Percentiles rank a stretch among this genome's conserved stretches.
Conservation (phyloP, 2,888 invertebrate genomes). For the Dendrolimus pini region DNA sequence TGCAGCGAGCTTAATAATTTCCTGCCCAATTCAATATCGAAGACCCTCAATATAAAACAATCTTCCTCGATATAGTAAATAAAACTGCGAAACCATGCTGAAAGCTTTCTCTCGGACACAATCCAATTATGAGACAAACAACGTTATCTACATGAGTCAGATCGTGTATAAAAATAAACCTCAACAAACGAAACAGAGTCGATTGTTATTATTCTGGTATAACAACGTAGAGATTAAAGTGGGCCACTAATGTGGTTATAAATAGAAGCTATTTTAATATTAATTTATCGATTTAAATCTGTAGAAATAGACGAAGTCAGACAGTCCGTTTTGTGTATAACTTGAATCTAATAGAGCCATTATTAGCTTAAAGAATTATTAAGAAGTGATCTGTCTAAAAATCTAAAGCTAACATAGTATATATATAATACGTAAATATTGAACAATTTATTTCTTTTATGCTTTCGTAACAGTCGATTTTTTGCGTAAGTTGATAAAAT, state of each 20-base stretch:
- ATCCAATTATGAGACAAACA: not conserved
- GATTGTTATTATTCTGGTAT: not conserved
- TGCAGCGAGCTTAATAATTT: too few species aligned
- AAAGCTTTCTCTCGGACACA: not conserved
- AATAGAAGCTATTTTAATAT: not conserved
- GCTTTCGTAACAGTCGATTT: too few species aligned
- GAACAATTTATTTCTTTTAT: too few species aligned
- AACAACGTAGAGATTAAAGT: not conserved
- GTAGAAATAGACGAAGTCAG: too few species aligned
- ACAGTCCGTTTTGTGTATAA: too few species aligned
- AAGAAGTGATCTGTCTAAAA: too few species aligned
- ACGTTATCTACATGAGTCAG: not conserved
- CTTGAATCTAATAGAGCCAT: too few species aligned
- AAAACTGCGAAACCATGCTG: not conserved
- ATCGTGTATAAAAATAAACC: not conserved
- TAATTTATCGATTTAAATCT: too few species aligned
- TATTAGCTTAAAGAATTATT: too few species aligned
- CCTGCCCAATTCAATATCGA: not conserved
- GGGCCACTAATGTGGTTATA: not conserved
- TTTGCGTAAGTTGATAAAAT: too few species aligned
- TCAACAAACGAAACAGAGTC: not conserved
- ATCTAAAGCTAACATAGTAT: too few species aligned
- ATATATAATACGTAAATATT: too few species aligned
- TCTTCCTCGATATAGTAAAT: not conserved
- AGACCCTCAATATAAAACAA: not conserved